These are phyloP conservation scores for Stenotaenia linearis DNA, from an alignment of 2,888 invertebrate genomes.

Conservation along the genomic window DNA sequence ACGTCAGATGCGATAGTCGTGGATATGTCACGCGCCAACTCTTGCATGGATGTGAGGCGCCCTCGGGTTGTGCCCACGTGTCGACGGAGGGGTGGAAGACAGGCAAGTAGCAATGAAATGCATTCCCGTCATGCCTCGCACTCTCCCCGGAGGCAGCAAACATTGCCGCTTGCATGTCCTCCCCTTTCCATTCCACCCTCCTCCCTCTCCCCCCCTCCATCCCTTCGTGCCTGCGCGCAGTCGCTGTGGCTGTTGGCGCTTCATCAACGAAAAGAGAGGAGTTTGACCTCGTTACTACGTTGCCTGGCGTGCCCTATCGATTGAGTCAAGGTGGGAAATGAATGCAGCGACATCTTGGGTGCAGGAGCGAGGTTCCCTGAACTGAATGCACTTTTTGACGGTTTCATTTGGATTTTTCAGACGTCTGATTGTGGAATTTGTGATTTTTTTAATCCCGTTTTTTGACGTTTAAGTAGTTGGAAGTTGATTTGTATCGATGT, in stretches of 20 bases:
- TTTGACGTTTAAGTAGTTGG: too few relatives aligned
- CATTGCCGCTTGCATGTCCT: neutral
- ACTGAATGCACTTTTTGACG: neutral
- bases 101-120: neutral
- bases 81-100: neutral
- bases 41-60: neutral
- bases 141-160: neutral
- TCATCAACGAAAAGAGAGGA: neutral
- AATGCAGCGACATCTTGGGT: neutral
- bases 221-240: neutral
- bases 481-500: too few relatives aligned
- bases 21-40: neutral
- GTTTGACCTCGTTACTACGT: neutral
- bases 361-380: neutral
- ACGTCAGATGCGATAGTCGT: neutral
- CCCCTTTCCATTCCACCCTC: neutral
- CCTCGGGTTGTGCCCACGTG: neutral
- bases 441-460: too few relatives aligned
- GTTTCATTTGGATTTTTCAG: neutral
- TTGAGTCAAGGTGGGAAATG: neutral
- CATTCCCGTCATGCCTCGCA: neutral
- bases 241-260: neutral
- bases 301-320: neutral
- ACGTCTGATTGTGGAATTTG: too few relatives aligned
- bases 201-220: neutral